Base-by-base conservation (phyloP, 2,113 vertebrate species). In the Arenaria interpres region DNA sequence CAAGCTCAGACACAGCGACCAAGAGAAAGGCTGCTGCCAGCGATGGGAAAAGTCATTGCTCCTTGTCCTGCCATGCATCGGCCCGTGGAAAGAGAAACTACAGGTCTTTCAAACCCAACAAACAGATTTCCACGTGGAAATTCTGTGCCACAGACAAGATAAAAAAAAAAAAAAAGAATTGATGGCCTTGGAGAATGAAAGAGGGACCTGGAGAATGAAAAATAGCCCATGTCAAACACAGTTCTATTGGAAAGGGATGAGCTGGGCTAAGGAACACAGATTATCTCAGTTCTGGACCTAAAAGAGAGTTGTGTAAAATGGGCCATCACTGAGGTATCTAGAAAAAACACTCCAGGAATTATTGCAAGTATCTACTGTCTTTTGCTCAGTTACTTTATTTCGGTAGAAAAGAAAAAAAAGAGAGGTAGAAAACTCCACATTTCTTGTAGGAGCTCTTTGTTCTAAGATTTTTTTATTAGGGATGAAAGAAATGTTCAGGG, bases 401-500 rank as follows among this genome's bases (percentile, higher is more conserved):
- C 3, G 0, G 2, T 14, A 35, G 24, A 24, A 71, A 57, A 50
- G 32, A 32, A 54, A 54, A 16, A 50, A 14, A 4, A 5, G 8
- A 67, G 37, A n/a, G 7, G 9, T 5, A 67, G 14, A 56, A 91
- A 73, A 51, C 39, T 45, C 45, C 66, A 35, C 17, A 66, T 86
- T 90, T 92, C 50, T 86, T 50, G 51, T 28, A 89, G 75, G 45
- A 94, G 17, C 11, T 53, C 54, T 82, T 89, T 59, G 35, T 5
- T 89, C 56, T 32, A 83, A 57, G 43, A 9, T 54, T 60, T 82
- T 46, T n/a, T 41, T n/a, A 57, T 59, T 68, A 59, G 25, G 56
- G 76, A 92, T 92, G 54, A 92, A 93, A 94, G 45, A 77, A 90
- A 76, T 53, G 8, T 85, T 92, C 62, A 73, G 79, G 88, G 71